Base-by-base conservation (phyloP, 1,140 invertebrate species). In the Apis dorsata region DNA sequence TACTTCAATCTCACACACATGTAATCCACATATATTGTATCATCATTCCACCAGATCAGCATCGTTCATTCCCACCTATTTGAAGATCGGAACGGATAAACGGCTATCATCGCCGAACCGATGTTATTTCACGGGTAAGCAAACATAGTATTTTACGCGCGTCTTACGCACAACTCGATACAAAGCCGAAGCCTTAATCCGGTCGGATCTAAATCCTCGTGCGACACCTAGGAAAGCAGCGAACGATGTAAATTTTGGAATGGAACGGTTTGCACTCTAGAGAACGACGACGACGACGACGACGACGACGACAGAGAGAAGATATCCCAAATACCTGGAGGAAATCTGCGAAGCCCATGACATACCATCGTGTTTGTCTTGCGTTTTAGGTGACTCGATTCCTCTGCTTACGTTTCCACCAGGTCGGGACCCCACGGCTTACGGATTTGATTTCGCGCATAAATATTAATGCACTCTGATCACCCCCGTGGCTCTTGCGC, bases 371-470 rank as follows among this genome's bases (percentile, higher is more conserved):
- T 92, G 89, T 92, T 93, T 93, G 91, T 91, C 91, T 92, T 92
- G 88, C 90, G 90, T 90, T 92, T 92, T 91, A 91, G 84, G 86
- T 83, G 86, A 88, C 89, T 89, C 87, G 77, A 75, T 70, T 69
- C 81, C 84, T 74, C 78, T 88, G 88, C 89, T 89, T 90, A 90
- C 90, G 88, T 90, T 90, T 89, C 86, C 90, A 79, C 84, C 86
- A 85, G 85, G 90, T 86, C 86, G 85, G 85, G 87, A 85, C 65
- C 78, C 62, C 83, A n/a, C 70, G 65, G 83, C 66, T 91, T 75
- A 86, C 82, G 88, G 89, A 92, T 91, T 92, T 90, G 90, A 91
- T 92, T 91, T 89, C 89, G 83, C 83, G 85, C 85, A 93, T 92
- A 93, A 92, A 93, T 93, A 92, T 93, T 93, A 92, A 93, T 92